These are phyloP conservation scores for Pristionchus exspectatus DNA, from an alignment of 2,888 invertebrate genomes.

Conservation along the genomic window DNA sequence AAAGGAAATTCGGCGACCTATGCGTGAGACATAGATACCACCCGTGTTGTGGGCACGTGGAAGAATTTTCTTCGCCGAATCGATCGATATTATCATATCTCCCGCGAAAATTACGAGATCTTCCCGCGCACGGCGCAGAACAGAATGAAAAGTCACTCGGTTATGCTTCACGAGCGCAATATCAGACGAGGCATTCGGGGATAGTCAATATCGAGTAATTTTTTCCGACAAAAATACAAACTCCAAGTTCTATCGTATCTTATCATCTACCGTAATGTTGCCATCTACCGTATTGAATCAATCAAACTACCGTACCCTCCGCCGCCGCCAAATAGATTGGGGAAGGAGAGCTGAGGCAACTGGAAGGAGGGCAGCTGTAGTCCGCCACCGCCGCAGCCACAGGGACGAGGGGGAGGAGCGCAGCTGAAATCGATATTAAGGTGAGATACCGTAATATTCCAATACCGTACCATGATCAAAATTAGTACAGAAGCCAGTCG, in stretches of 20 bases:
- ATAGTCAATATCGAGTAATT: too few relatives aligned
- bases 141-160: too few relatives aligned
- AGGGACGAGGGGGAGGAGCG: slow-evolving; percentile 23
- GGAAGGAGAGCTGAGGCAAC: slow-evolving; percentile 2
- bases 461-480: too few relatives aligned
- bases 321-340: slow-evolving; percentile 16
- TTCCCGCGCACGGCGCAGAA: too few relatives aligned
- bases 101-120: too few relatives aligned
- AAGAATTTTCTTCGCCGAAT: too few relatives aligned
- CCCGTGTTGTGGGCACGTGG: too few relatives aligned
- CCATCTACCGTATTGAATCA: neutral
- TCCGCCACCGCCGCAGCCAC: slow-evolving; percentile 26
- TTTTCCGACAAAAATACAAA: too few relatives aligned
- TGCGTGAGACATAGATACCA: too few relatives aligned
- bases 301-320: neutral
- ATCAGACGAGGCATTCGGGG: too few relatives aligned
- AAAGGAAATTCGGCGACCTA: too few relatives aligned
- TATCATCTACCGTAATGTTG: neutral
- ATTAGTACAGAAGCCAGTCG: neutral
- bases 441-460: neutral
- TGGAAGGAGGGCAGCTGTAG: neutral
- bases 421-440: neutral
- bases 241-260: neutral
- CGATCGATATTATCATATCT: neutral
- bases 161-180: too few relatives aligned